Percentiles rank a stretch among this genome's conserved stretches.
Conservation (phyloP, 2,888 invertebrate genomes). For the Acanthosepion pharaonis region DNA sequence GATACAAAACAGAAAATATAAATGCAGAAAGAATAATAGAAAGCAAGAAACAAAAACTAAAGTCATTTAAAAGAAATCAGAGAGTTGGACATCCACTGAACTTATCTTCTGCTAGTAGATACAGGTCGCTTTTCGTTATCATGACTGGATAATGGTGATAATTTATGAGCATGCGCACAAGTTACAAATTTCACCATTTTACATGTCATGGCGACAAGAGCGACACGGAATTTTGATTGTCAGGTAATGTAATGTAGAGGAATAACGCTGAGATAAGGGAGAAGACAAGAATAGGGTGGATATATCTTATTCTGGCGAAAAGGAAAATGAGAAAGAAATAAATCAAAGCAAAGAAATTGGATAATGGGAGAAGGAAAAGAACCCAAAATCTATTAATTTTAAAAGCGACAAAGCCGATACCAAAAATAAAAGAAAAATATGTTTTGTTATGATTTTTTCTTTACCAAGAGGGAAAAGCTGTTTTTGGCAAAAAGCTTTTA, state of each 20-base stretch:
- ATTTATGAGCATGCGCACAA: neutral
- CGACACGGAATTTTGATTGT: neutral
- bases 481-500: too few relatives aligned
- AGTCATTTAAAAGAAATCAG: neutral
- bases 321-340: too few relatives aligned
- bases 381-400: too few relatives aligned
- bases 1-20: too few relatives aligned
- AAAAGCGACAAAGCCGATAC: too few relatives aligned
- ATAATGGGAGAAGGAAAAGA: too few relatives aligned
- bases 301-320: too few relatives aligned
- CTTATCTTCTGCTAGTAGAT: neutral
- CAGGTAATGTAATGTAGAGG: neutral
- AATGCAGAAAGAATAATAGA: too few relatives aligned
- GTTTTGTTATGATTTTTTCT: too few relatives aligned
- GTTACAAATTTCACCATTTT: constrained; percentile 2
- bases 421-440: too few relatives aligned
- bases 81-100: neutral
- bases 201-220: neutral
- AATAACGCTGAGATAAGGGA: neutral
- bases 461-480: too few relatives aligned
- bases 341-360: too few relatives aligned
- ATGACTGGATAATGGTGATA: neutral
- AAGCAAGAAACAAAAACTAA: neutral
- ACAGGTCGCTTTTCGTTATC: neutral
- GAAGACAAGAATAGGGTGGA: neutral